These are phyloP conservation scores for Oreochromis tanganicae DNA, from an alignment of 2,113 vertebrate species.

Conservation along the genomic window DNA sequence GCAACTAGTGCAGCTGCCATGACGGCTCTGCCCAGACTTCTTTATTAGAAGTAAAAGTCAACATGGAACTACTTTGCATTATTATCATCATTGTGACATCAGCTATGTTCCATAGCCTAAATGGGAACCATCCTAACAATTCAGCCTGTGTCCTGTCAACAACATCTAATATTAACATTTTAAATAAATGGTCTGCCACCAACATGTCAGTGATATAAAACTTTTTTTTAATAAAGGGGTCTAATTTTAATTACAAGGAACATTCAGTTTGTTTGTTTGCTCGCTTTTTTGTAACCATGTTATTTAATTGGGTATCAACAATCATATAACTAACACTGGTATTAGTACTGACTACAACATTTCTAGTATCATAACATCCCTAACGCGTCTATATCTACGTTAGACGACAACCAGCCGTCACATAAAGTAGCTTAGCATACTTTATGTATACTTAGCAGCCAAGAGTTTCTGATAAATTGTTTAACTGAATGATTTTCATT, in stretches of 20 bases:
- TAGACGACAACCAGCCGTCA: neutral
- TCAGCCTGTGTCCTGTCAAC: fast-evolving
- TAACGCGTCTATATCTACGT: neutral
- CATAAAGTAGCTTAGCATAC: neutral
- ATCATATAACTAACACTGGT: neutral
- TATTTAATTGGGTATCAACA: neutral
- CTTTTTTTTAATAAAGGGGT: neutral
- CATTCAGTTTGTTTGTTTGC: neutral
- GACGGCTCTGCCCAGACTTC: neutral
- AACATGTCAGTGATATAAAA: neutral
- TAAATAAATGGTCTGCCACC: neutral
- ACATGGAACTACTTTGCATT: neutral
- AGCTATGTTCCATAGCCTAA: neutral
- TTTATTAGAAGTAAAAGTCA: neutral
- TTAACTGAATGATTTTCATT: neutral
- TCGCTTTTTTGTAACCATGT: fast-evolving
- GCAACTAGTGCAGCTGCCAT: neutral
- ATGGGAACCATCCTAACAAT: neutral
- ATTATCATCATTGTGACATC: neutral
- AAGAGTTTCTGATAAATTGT: neutral
- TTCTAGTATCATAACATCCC: neutral
- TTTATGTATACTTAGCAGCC: too few species aligned
- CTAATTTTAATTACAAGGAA: neutral
- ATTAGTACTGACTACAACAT: neutral
- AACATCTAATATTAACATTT: neutral